phyloP scores from a whole-genome alignment of 2,797 vertebrate species.

The Artibeus jamaicensis region DNA sequence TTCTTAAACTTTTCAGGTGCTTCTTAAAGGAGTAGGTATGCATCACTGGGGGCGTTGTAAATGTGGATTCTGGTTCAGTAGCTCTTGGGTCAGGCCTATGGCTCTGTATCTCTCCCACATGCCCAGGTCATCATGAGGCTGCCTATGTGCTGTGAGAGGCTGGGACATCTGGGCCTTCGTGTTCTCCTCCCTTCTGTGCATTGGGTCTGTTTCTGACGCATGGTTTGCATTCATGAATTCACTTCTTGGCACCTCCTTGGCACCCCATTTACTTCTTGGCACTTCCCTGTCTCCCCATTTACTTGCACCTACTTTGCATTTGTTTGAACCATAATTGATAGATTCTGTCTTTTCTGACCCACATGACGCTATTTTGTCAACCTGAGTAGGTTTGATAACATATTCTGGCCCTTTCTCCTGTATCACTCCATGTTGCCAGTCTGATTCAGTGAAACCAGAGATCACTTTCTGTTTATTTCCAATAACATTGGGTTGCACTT shows the following conservation, averaged over 20 bases:
- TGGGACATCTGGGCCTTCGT: fast-evolving
- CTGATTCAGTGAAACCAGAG: not conserved
- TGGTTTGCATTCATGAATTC: not conserved
- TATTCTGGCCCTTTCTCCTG: not conserved
- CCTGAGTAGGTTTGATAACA: not conserved
- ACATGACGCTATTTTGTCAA: not conserved
- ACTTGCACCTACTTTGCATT: not conserved
- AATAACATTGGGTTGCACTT: not conserved
- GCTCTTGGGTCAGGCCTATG: fast-evolving
- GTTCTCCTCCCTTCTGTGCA: not conserved
- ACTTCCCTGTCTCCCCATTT: not conserved
- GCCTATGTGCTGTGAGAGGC: not conserved
- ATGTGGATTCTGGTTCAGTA: not conserved
- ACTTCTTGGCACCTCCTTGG: not conserved
- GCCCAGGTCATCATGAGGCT: not conserved
- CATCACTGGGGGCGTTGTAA: not conserved
- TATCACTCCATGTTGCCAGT: not conserved
- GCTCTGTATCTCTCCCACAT: not conserved
- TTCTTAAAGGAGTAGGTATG: not conserved
- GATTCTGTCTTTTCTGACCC: not conserved
- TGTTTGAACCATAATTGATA: not conserved
- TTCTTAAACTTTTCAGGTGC: not conserved
- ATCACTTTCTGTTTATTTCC: conserved; percentile 19
- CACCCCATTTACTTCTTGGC: too few relatives aligned
- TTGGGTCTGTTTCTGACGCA: not conserved